A percentile compares a stretch with the other conserved stretches of the same genome.
Conservation (phyloP, 1,140 invertebrate species). For the Aethina tumida region DNA sequence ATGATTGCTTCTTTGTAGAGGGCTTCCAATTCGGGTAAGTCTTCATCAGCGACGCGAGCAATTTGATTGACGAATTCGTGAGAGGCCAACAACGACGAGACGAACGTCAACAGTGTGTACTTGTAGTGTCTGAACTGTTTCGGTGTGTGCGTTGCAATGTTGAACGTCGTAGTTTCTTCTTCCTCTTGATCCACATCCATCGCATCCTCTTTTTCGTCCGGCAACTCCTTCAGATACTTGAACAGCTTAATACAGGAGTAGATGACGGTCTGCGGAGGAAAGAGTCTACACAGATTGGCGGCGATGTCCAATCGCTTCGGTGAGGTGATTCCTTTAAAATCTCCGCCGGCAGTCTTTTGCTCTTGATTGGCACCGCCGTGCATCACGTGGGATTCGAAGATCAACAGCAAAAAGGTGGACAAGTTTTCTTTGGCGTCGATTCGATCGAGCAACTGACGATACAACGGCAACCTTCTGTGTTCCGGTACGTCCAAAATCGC, state of each 20-base stretch:
- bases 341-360: slow-evolving; percentile 33
- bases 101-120: slow-evolving; percentile 61
- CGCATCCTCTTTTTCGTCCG: slow-evolving; percentile 49
- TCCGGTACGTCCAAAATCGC: slow-evolving; percentile 82
- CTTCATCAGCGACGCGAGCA: slow-evolving; percentile 35
- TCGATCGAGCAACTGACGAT: slow-evolving; percentile 66
- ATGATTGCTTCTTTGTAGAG: slow-evolving; percentile 59
- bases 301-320: slow-evolving; percentile 58
- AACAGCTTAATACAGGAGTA: slow-evolving; percentile 55
- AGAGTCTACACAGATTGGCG: slow-evolving; percentile 53
- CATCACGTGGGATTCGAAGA: slow-evolving; percentile 57
- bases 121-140: slow-evolving; percentile 76
- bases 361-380: slow-evolving; percentile 39
- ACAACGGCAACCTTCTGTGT: slow-evolving; percentile 72
- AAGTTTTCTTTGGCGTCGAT: slow-evolving; percentile 60
- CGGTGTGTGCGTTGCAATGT: slow-evolving; percentile 42
- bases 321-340: slow-evolving; percentile 34
- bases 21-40: slow-evolving; percentile 41
- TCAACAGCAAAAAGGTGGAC: slow-evolving; percentile 63
- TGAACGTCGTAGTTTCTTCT: slow-evolving; percentile 50
- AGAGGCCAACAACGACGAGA: slow-evolving; percentile 55
- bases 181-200: slow-evolving; percentile 22
- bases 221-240: slow-evolving; percentile 53
- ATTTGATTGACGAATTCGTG: slow-evolving; percentile 57
- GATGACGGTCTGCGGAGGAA: slow-evolving; percentile 51